These are phyloP conservation scores for Mus spicilegus DNA, from an alignment of 2,113 vertebrate species.

Conservation along the genomic window DNA sequence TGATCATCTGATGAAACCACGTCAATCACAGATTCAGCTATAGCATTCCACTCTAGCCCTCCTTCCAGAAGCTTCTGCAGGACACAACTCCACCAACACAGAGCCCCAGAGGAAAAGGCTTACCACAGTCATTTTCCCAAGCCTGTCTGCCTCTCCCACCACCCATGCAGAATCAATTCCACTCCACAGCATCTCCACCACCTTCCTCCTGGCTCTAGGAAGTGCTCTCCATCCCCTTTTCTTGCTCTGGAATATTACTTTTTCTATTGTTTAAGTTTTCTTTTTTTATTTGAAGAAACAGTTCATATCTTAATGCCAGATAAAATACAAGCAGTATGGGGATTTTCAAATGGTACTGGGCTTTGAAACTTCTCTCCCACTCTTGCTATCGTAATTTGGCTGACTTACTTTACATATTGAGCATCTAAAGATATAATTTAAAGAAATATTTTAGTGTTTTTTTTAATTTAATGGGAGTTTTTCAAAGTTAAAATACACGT, in stretches of 20 bases:
- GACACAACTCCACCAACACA: background rate
- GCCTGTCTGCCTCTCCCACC: background rate
- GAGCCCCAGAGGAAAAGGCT: background rate
- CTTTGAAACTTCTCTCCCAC: background rate
- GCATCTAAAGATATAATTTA: background rate
- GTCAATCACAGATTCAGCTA: background rate
- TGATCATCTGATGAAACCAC: background rate
- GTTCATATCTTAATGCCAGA: background rate
- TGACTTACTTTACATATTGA: background rate
- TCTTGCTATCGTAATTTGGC: background rate
- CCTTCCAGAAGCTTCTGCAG: slow-evolving; percentile 14
- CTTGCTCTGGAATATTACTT: background rate
- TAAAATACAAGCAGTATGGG: background rate
- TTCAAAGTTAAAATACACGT: background rate
- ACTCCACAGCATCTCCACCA: background rate
- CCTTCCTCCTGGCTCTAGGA: background rate
- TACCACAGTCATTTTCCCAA: background rate
- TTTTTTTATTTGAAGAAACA: background rate
- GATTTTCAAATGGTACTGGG: background rate
- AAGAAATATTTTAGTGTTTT: slow-evolving; percentile 25
- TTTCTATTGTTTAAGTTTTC: background rate
- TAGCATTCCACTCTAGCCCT: background rate
- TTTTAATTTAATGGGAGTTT: slow-evolving; percentile 10
- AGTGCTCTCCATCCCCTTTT: background rate
- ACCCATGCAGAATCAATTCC: no score